Conservation (phyloP, 2,113 vertebrate species). For the Pangasianodon hypophthalmus region DNA sequence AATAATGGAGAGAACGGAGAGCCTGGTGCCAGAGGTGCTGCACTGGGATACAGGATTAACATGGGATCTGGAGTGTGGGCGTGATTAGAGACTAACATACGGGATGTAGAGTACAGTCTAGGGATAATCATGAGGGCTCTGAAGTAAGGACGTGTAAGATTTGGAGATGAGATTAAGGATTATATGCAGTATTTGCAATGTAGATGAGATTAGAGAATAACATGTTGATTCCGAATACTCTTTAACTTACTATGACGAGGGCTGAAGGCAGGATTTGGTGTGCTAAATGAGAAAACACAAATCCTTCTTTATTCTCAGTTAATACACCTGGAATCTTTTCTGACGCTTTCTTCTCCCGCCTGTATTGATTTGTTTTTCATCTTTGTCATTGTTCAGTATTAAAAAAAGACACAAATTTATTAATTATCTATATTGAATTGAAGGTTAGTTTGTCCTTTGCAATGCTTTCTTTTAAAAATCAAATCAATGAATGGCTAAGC, state of each 20-base stretch:
- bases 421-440: neutral
- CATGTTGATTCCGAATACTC: neutral
- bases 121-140: neutral
- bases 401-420: neutral
- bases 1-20: slow-evolving; percentile 86
- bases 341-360: neutral
- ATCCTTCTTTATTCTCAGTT: neutral
- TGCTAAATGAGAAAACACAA: neutral
- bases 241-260: neutral
- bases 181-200: neutral
- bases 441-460: neutral
- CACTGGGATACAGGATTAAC: neutral
- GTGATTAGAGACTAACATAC: neutral
- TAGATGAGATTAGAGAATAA: neutral
- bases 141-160: slow-evolving; percentile 8
- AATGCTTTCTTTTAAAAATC: neutral
- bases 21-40: slow-evolving; percentile 86
- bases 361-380: neutral
- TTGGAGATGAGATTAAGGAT: neutral
- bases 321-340: neutral
- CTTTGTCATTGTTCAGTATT: neutral
- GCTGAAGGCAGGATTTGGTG: neutral
- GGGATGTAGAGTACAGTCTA: neutral
- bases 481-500: neutral
- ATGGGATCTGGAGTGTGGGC: neutral